These are phyloP conservation scores for Cavia porcellus DNA, from an alignment of 2,113 vertebrate species.

Conservation along the genomic window DNA sequence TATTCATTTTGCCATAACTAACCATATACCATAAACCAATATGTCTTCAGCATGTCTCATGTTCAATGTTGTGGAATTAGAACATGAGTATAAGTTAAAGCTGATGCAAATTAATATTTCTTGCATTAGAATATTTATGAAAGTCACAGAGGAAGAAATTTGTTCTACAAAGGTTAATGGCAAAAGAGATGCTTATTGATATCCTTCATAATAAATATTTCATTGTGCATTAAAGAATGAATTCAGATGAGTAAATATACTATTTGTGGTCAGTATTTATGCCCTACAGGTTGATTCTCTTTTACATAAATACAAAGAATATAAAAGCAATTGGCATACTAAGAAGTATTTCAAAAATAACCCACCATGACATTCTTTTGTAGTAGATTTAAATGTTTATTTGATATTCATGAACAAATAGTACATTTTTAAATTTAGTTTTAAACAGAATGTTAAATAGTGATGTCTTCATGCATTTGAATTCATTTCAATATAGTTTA, in stretches of 20 bases:
- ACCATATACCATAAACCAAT: background rate
- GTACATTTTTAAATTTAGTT: background rate
- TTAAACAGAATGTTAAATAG: conserved; percentile 5
- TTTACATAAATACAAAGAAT: background rate
- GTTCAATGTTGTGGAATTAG: background rate
- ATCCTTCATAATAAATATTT: background rate
- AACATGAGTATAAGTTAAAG: background rate
- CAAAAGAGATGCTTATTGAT: background rate
- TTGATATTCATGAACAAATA: background rate
- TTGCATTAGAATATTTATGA: background rate
- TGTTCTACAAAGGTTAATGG: background rate
- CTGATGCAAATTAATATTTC: background rate
- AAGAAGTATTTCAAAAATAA: background rate
- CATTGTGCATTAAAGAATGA: background rate
- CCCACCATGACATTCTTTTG: background rate
- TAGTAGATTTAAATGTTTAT: background rate
- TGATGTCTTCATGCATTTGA: background rate
- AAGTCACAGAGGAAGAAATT: background rate
- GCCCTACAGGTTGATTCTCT: background rate
- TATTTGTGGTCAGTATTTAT: background rate
- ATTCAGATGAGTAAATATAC: background rate
- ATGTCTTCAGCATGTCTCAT: background rate
- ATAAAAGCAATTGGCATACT: background rate
- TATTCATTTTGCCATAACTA: background rate
- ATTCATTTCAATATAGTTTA: background rate